Evolutionary conservation across 2,797 vertebrate species (phyloP).

Genomic region (Hemitrygon akajei): DNA sequence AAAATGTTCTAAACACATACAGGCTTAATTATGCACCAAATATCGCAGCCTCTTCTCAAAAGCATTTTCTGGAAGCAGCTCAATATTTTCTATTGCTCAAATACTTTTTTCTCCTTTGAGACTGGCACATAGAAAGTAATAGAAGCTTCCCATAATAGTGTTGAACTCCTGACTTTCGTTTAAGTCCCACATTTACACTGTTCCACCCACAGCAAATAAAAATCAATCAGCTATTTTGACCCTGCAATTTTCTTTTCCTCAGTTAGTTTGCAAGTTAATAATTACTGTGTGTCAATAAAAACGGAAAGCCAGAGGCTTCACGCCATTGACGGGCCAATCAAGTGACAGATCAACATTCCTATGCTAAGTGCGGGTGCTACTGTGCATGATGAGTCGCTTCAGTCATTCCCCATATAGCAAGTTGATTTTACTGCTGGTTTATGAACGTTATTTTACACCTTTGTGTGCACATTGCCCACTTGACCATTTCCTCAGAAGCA

Average conservation of each 20-base stretch:
- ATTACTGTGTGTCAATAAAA: not conserved
- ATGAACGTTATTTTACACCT: not conserved
- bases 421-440: not conserved
- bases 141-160: not conserved
- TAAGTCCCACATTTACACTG: conserved; percentile 6
- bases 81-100: conserved; percentile 7
- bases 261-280: conserved; percentile 21
- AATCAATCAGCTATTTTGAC: not conserved
- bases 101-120: not conserved
- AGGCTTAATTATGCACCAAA: not conserved
- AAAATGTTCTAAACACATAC: not conserved
- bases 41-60: not conserved
- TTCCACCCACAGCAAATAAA: conserved; percentile 1
- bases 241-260: not conserved
- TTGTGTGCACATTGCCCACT: not conserved
- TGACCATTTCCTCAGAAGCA: not conserved
- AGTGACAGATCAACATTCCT: not conserved
- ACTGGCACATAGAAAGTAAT: not conserved
- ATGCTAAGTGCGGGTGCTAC: not conserved
- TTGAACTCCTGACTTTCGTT: not conserved
- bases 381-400: not conserved
- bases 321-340: not conserved
- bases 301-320: not conserved
- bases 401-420: not conserved
- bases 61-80: not conserved